Evolutionary conservation across 2,113 vertebrate genomes (phyloP).

Genomic region (Tachycineta bicolor): DNA sequence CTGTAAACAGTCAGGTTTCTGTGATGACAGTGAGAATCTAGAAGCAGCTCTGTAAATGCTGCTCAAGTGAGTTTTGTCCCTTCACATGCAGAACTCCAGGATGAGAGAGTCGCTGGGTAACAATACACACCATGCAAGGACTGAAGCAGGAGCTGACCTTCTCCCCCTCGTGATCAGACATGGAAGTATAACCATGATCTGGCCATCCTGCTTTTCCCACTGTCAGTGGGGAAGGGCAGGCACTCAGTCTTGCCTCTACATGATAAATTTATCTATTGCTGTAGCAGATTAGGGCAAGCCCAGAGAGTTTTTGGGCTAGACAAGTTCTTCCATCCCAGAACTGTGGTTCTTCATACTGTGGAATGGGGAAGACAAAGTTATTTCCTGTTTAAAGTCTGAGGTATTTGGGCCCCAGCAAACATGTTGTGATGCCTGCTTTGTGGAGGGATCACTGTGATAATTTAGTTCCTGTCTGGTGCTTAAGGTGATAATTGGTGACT

Average conservation of each 20-base stretch:
- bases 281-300: not conserved
- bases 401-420: not conserved
- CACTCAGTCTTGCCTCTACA: not conserved
- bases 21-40: not conserved
- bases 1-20: not conserved
- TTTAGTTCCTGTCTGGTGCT: not conserved
- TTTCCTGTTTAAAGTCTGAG: not conserved
- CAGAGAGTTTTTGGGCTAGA: not conserved
- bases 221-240: not conserved
- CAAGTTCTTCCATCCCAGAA: not conserved
- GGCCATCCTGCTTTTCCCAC: not conserved
- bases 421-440: not conserved
- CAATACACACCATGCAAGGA: not conserved
- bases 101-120: rapidly evolving
- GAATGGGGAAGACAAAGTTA: not conserved
- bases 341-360: not conserved
- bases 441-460: not conserved
- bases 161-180: not conserved
- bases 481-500: not conserved
- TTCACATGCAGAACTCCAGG: not conserved
- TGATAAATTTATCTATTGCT: not conserved
- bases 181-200: not conserved
- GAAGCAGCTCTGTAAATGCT: not conserved
- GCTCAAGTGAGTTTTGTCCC: not conserved
- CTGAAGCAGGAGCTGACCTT: not conserved